Conservation (phyloP, 1,140 invertebrate species). For the Papilio aristodemus region DNA sequence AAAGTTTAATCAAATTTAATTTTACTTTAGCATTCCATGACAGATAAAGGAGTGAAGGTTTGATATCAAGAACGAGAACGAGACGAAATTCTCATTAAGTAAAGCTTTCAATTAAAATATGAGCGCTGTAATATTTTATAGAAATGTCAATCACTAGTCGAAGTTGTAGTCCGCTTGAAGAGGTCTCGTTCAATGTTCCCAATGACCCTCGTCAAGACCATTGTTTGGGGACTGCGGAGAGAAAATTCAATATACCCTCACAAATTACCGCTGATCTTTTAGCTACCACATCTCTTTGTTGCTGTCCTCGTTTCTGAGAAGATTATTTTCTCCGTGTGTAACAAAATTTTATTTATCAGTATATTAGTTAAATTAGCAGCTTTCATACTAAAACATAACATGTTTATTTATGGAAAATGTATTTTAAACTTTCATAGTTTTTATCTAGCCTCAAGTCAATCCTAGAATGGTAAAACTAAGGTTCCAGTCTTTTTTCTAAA, state of each 20-base stretch:
- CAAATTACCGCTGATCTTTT: conserved; percentile 52
- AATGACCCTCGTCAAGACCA: conserved; percentile 52
- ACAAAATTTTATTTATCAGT: too few relatives aligned
- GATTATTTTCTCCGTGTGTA: not conserved
- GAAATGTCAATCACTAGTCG: conserved; percentile 54
- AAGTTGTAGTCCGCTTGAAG: conserved; percentile 38
- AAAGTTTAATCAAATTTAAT: not conserved
- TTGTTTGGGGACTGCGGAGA: conserved; percentile 52
- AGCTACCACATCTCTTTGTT: conserved; percentile 45
- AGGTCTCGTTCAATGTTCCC: conserved; percentile 42
- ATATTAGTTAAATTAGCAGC: too few relatives aligned
- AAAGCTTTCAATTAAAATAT: conserved; percentile 22
- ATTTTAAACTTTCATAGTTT: too few relatives aligned
- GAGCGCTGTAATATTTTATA: conserved; percentile 40
- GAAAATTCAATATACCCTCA: conserved; percentile 54
- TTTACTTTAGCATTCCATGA: not conserved
- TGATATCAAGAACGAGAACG: not conserved
- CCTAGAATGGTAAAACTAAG: too few relatives aligned
- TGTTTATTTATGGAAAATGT: too few relatives aligned
- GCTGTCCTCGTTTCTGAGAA: not conserved
- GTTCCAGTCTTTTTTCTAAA: too few relatives aligned
- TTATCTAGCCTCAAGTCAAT: too few relatives aligned
- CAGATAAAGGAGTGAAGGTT: not conserved
- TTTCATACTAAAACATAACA: too few relatives aligned
- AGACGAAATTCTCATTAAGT: not conserved